Conservation (phyloP, 2,888 invertebrate genomes). For the Drosophila fungiperda region DNA sequence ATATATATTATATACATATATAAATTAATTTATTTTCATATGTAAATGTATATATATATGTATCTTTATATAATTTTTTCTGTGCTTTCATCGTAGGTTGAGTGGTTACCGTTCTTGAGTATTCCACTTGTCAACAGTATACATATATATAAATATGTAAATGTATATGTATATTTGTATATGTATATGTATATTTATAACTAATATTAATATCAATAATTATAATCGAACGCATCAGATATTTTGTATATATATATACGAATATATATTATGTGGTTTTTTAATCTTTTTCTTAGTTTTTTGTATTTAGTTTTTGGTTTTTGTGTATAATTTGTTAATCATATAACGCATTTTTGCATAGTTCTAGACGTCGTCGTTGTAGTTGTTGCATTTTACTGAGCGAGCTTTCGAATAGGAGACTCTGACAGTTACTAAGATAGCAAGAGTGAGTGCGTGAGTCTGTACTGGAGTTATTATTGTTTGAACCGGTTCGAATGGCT, state of each 20-base stretch:
- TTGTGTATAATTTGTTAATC: conserved; percentile 13
- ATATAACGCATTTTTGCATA: conserved; percentile 27
- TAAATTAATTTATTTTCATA: background rate
- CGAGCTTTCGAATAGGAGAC: conserved; percentile 25
- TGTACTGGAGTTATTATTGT: conserved; percentile 13
- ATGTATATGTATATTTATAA: conserved; percentile 13
- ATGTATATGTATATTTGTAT: conserved; percentile 6
- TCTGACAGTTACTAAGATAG: conserved; percentile 22
- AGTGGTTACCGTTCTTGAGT: conserved; percentile 7
- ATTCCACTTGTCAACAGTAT: conserved; percentile 18
- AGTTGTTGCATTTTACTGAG: conserved; percentile 39
- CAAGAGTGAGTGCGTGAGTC: conserved; percentile 17
- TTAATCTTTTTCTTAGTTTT: background rate
- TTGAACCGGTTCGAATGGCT: conserved; percentile 15
- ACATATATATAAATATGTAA: conserved; percentile 20
- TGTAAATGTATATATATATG: conserved; percentile 2
- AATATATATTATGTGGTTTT: conserved; percentile 24
- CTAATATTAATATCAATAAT: conserved; percentile 23
- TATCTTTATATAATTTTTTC: conserved; percentile 13
- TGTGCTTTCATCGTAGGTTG: conserved; percentile 42
- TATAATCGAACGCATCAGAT: conserved; percentile 38
- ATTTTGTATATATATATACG: conserved; percentile 33
- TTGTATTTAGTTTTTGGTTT: background rate
- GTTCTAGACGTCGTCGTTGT: conserved; percentile 47
- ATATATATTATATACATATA: conserved; percentile 9